Base-by-base conservation (phyloP, 2,888 invertebrate genomes). In the Acheta domesticus region DNA sequence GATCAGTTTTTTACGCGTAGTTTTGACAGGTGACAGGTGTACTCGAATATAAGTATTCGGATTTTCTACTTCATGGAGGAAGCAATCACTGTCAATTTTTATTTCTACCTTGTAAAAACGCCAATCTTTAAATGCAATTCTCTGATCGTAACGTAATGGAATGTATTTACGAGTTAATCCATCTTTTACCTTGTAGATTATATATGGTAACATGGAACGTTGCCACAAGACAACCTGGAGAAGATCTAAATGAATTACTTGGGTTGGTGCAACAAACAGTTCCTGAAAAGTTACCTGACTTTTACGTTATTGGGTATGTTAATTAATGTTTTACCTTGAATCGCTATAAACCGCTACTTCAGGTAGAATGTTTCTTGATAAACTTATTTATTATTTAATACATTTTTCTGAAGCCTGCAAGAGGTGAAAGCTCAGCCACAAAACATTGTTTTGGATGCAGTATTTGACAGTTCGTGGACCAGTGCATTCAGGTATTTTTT, bases 161-260 rank as follows among this genome's bases (percentile, higher is more conserved):
- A n/a, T 62, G 12, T 62, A 62, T 62, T 12, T 75, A 75, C 21
- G 11, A 75, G 36, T 78, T 21, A 12, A 14, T 89, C 87, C 83
- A 87, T 88, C n/a, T 14, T 16, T 62, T 36, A 16, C n/a, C 8
- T 85, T 89, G 88, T 87, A 94, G 93, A 85, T 88, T 96, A 83
- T 95, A 94, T 86, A 90, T 96, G 84, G 91, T 93, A 76, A 97
- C 97, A 75, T 97, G 95, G 92, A 97, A 97, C 89, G 96, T 97
- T 79, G 96, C 95, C 73, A 93, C 94, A 1, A 92, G 91, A 84
- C 89, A 89, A 82, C 93, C 94, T 49, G 91, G 91, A 50, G 92
- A 94, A 84, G 92, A 94, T 86, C 88, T 97, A 49, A 90, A 91
- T 83, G 91, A 91, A 75, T 87, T 96, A 77, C 86, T 96, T 78